A percentile compares a stretch with the other conserved stretches of the same genome.
Conservation (phyloP, 1,140 invertebrate genomes). For the Calosoma granatense region DNA sequence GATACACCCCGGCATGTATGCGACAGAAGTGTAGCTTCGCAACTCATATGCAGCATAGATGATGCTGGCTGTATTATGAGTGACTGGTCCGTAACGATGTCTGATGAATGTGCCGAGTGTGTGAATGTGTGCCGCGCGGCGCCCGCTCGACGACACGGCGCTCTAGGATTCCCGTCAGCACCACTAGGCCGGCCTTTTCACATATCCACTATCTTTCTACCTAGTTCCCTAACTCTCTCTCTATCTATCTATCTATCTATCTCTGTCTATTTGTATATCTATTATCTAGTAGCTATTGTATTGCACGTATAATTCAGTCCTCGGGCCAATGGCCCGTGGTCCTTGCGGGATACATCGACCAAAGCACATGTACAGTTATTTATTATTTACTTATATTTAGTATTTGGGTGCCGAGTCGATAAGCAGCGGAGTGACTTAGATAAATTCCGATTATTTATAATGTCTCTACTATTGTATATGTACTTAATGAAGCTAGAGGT, state of each 20-base stretch:
- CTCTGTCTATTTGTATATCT: no score
- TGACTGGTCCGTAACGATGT: not conserved
- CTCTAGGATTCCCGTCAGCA: no score
- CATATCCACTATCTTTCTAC: not conserved
- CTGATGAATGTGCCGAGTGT: no score
- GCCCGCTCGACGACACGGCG: no score
- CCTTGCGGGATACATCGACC: not conserved
- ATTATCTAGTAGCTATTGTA: no score
- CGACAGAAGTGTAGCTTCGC: slow-evolving; percentile 48
- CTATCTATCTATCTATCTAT: not conserved
- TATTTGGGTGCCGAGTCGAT: slow-evolving; percentile 17
- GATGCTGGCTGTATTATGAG: slow-evolving; percentile 4
- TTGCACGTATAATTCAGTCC: not conserved
- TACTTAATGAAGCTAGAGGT: no score
- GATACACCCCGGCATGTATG: slow-evolving; percentile 41
- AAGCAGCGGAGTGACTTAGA: not conserved
- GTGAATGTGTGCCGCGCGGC: no score
- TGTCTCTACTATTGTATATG: slow-evolving; percentile 23
- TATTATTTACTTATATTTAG: slow-evolving; percentile 12
- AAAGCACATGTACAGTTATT: slow-evolving; percentile 22
- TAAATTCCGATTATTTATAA: slow-evolving; percentile 18
- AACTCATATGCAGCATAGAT: slow-evolving; percentile 7
- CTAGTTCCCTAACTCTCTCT: not conserved
- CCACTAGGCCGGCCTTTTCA: not conserved
- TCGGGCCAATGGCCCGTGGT: not conserved